Evolutionary conservation across 2,888 invertebrate genomes (phyloP), one percentile per base, ranked within the genome.

Genomic region (Drosophila prolongata): DNA sequence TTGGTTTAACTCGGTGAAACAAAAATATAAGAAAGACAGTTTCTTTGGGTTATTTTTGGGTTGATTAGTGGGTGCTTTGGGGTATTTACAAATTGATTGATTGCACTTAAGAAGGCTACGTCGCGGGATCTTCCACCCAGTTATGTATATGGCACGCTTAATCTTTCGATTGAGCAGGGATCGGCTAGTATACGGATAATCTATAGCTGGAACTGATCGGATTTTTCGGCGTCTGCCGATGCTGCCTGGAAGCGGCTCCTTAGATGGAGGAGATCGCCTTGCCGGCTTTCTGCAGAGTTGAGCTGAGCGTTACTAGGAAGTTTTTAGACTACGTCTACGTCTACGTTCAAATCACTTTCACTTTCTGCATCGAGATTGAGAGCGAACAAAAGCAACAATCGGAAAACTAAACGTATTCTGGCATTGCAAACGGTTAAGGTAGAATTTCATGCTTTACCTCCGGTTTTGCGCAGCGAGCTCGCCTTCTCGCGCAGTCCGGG

Each of bases 401-500:
- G 86, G 84, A 79, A 87, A 83, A 76, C 89, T 84, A 84, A 87
- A 84, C 87, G 80, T 89, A 83, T 87, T 89, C 87, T 84, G 84
- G 80, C 78, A 74, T 72, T 57, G 66, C 68, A 78, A 71, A 70
- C 43, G 54, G 37, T 56, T 66, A 50, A 56, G 72, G 54, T 75
- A 84, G 74, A 89, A 87, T 87, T 91, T 92, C 89, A 92, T 91
- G 91, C 91, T 92, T 92, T 92, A 92, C 92, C 92, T 92, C 92
- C 92, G 85, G 91, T 91, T 92, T 92, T 92, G 76, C 92, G 91
- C 77, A 92, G 77, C 66, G 92, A 88, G 64, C 89, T 88, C 19
- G 92, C 91, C 83, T 92, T 92, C 79, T 93, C 93, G 67, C 93
- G 92, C 77, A 93, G 89, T 70, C 92, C 93, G 60, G 92, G 92